phyloP scores from a whole-genome alignment of 2,113 vertebrate species.

The Ahaetulla prasina region DNA sequence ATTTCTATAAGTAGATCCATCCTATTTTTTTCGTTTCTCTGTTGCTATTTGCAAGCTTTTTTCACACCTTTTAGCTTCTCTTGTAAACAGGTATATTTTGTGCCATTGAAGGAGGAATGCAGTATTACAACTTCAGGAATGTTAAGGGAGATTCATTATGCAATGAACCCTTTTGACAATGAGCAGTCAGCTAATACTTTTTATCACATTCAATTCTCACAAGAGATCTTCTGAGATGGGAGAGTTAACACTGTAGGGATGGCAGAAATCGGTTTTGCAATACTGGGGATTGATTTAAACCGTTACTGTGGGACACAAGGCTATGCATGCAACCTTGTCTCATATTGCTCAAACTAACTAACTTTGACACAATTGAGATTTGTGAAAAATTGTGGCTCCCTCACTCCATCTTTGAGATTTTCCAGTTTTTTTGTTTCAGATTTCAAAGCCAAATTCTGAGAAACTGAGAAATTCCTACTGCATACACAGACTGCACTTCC shows the following conservation, averaged over 20 bases:
- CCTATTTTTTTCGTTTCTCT: neutral
- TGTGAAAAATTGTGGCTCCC: neutral
- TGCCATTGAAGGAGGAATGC: neutral
- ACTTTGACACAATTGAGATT: neutral
- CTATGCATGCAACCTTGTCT: neutral
- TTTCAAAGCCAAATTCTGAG: neutral
- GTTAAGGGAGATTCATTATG: neutral
- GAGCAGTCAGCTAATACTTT: neutral
- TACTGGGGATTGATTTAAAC: neutral
- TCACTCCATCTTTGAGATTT: neutral
- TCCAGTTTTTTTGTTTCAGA: neutral
- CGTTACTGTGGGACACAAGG: neutral
- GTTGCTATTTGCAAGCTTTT: neutral
- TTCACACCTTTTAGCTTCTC: neutral
- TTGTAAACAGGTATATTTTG: neutral
- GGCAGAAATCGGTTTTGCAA: neutral
- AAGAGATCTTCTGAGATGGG: neutral
- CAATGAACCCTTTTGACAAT: neutral
- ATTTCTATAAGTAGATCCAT: neutral
- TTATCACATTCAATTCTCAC: neutral
- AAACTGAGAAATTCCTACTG: neutral
- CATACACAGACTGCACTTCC: neutral
- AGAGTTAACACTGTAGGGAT: neutral
- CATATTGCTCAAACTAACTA: neutral
- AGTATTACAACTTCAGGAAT: neutral